Base-by-base conservation (phyloP, 2,888 invertebrate species). In the Leptarthrus brevirostris region DNA sequence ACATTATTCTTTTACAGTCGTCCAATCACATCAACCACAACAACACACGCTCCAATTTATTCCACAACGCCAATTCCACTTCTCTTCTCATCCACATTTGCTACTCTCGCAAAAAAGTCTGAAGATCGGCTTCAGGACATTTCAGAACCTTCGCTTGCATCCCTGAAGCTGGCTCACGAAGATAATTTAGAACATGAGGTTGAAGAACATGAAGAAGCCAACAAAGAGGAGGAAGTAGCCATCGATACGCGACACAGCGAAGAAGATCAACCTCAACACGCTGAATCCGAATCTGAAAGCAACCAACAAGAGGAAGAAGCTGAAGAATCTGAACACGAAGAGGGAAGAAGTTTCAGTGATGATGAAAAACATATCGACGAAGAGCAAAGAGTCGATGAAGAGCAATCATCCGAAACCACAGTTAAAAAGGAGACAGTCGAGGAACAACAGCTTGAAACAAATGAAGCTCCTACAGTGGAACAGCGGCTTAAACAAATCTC, bases 401-500 rank as follows among this genome's bases (percentile, higher is more conserved):
- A 77, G 2, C 69, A 72, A 14, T 74, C 72, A 2, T 75, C 74
- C 14, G 75, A 75, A 53, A 30, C 56, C 16, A 54, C 24, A 20
- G 12, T 12, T 12, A 26, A 72, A 14, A 72, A 72, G 14, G 30
- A 47, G 18, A n/a, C 14, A 14, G 1, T 3, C 8, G 16, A 16
- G 26, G 44, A 64, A 14, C 24, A 40, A 22, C 40, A 64, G 22
- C 22, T 24, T n/a, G 5, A 36, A 12, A 20, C 47, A 49, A 80
- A 81, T 10, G 82, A 82, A 34, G 77, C 80, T 49, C 81, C 83
- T n/a, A 4, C 71, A n/a, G 83, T 85, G 56, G 85, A 84, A 77
- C 81, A 84, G 74, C 81, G 84, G 61, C 77, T 84, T 8, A 82
- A 83, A 79, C 82, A 84, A 76, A 83, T 84, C 8, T 81, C 84